A percentile compares a stretch with the other conserved stretches of the same genome.
Conservation (phyloP, 1,140 invertebrate genomes). For the Camponotus vicinus region DNA sequence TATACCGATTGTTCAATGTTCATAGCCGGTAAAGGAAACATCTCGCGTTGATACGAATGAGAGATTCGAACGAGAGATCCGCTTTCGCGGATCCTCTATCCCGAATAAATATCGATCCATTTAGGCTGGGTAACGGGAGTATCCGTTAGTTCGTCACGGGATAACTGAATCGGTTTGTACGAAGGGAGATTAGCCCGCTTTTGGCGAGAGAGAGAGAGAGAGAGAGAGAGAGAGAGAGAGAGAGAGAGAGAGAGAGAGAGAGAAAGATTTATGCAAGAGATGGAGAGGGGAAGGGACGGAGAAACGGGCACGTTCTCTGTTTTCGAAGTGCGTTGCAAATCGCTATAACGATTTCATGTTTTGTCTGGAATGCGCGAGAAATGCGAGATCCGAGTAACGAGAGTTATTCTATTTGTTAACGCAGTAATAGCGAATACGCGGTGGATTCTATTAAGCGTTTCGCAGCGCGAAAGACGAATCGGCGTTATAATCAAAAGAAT, state of each 20-base stretch:
- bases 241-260: conserved; percentile 13
- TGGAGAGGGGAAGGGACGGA: not conserved
- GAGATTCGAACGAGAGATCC: conserved; percentile 28
- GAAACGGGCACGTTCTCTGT: not conserved
- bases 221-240: not conserved
- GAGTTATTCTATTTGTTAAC: conserved; percentile 61
- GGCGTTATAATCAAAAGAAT: conserved; percentile 31
- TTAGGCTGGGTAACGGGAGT: conserved; percentile 31
- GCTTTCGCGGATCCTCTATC: conserved; percentile 50
- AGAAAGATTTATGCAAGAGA: conserved; percentile 17
- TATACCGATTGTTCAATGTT: conserved; percentile 39
- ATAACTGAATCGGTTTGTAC: conserved; percentile 58
- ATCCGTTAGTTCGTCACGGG: conserved; percentile 54
- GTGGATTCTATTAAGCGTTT: conserved; percentile 55
- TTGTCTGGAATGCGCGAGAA: conserved; percentile 49
- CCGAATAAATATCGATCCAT: conserved; percentile 58
- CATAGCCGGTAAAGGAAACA: not conserved
- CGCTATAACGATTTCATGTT: conserved; percentile 54
- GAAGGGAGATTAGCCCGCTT: conserved; percentile 45
- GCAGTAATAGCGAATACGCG: conserved; percentile 40
- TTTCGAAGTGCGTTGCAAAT: conserved; percentile 47
- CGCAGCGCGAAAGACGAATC: conserved; percentile 46
- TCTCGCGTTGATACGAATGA: conserved; percentile 15
- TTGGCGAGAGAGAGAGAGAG: not conserved
- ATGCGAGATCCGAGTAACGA: conserved; percentile 39